These are phyloP conservation scores for Pyrrhosoma nymphula DNA, from an alignment of 2,888 invertebrate genomes.

Conservation along the genomic window DNA sequence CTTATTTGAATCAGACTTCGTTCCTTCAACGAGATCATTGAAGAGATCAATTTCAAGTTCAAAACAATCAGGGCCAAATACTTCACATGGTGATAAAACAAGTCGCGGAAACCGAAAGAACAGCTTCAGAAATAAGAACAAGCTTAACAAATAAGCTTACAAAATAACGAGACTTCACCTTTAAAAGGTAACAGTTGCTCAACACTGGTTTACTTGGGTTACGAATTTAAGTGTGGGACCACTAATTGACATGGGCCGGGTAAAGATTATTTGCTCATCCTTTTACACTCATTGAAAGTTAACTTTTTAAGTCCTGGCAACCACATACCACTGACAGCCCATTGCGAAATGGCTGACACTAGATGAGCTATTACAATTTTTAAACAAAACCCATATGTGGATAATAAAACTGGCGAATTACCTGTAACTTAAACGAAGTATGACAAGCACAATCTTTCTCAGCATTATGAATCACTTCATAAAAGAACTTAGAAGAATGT, in stretches of 20 bases:
- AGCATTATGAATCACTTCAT: too few relatives aligned
- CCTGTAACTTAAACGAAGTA: too few relatives aligned
- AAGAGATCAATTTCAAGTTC: too few relatives aligned
- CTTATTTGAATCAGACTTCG: too few relatives aligned
- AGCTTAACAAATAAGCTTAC: neutral
- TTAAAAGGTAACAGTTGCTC: neutral
- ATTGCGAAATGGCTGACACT: neutral
- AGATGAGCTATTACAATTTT: neutral
- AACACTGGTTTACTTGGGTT: neutral
- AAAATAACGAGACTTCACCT: neutral
- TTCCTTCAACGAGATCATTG: too few relatives aligned
- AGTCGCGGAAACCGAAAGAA: too few relatives aligned
- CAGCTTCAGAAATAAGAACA: neutral
- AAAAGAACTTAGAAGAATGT: too few relatives aligned
- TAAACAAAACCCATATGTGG: neutral
- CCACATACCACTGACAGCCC: neutral
- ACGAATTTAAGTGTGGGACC: neutral
- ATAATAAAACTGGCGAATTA: too few relatives aligned
- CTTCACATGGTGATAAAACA: neutral
- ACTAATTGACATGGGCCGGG: neutral
- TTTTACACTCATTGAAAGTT: neutral
- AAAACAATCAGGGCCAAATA: too few relatives aligned
- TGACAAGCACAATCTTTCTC: too few relatives aligned
- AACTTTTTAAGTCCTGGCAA: neutral
- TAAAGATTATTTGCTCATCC: constrained; percentile 31